Base-by-base conservation (phyloP, 2,113 vertebrate species). In the Nannospalax galili region DNA sequence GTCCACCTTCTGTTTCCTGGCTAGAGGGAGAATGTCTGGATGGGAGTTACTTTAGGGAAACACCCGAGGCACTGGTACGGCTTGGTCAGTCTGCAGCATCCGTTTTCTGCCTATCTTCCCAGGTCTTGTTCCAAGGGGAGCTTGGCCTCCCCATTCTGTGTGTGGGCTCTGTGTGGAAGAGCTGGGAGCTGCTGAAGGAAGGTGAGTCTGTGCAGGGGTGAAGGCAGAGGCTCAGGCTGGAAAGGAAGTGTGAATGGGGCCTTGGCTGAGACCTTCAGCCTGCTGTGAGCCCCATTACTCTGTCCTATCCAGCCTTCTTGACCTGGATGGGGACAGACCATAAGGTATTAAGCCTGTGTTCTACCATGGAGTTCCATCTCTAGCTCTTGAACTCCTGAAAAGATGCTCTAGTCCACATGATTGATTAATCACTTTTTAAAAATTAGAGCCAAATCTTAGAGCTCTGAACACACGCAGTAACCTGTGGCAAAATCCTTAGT, bases 81-180 rank as follows among this genome's bases (percentile, higher is more conserved):
- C 26, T 6, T 64, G 40, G 15, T 84, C 2, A 8, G 7, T 62
- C 30, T 52, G 30, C 48, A 93, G 0, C 19, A 3, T 40, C 40
- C 9, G 5, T 88, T 85, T n/a, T 94, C 30, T 90, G 62, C 56
- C 73, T 52, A 52, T 6, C 22, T 0, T 4, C 2, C 1, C 82
- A 99, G 99, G 97, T 97, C 70, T 98, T 99, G 24, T 98, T 99
- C 96, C 93, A 79, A 2, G 98, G 98, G 0, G 97, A 98, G 24
- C 96, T 97, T 32, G 99, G 99, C 14, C 98, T 99, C 52, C 99
- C 99, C n/a, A 98, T 99, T 80, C 96, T 99, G 73, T 99, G 99
- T n/a, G 99, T 99, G 94, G 99, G 99, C 62, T 99, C 99, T 0
- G 99, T 99, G 91, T 99, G 99, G 99, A 99, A 98, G 56, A 99